Base-by-base conservation (phyloP, 1,140 invertebrate species). In the Helicoverpa zea region DNA sequence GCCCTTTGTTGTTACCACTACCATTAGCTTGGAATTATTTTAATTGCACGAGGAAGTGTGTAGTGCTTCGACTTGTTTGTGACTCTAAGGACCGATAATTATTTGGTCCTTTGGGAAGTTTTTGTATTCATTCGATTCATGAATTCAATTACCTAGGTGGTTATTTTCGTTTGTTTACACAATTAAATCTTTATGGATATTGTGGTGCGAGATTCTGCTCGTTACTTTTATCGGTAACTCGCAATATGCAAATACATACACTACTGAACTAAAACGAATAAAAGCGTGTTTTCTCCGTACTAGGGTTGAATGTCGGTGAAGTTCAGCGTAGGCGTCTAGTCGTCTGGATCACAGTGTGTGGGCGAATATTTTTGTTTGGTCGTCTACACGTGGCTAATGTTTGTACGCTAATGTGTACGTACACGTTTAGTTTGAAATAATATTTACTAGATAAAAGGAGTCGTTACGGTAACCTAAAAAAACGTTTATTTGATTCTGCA, bases 1-100 rank as follows among this genome's bases (percentile, higher is more conserved):
- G 74, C 63, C 52, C 64, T 80, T 78, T 82, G 51, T 82, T 43
- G 30, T 64, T 73, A 49, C 64, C 74, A 58, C 78, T 82, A 84
- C 80, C 54, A 81, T 23, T 43, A 63, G 78, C 23, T 77, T 43
- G 11, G 30, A 35, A 72, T 72, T 54, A 68, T 68, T 68, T 68
- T 68, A 68, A 68, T 68, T 68, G 64, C 11, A 68, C 49, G 43
- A 68, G 16, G 64, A 49, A 74, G n/a, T 35, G 13, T 30, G 23
- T 52, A n/a, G 11, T 23, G 1, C 29, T 72, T 52, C 12, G 18
- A 30, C 3, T 14, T n/a, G 29, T 35, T 66, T 18, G 7, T 5
- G 64, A 49, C 64, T 51, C 64, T 49, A 68, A 68, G 16, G 64
- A 23, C 64, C 43, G 4, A 47, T 23, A 12, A 68, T 49, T 23